phyloP scores from a whole-genome alignment of 2,888 invertebrate species.

The Eledona agricola region DNA sequence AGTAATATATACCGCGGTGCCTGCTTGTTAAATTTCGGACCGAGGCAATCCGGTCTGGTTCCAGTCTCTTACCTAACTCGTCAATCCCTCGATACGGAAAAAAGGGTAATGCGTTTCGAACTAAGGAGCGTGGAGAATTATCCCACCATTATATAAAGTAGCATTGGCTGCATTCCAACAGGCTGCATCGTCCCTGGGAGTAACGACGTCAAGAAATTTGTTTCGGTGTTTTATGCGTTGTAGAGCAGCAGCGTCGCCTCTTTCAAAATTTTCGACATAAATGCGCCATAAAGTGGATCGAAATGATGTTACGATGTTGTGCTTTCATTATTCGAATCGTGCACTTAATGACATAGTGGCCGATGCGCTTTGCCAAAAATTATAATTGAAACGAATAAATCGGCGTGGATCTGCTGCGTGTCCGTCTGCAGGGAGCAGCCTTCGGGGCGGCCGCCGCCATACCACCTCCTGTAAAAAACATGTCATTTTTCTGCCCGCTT shows the following conservation, averaged over 20 bases:
- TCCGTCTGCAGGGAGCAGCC: background rate
- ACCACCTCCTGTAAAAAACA: constrained; percentile 60
- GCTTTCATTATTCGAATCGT: constrained; percentile 36
- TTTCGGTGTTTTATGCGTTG: constrained; percentile 29
- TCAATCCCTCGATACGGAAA: no score
- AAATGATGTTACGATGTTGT: constrained; percentile 53
- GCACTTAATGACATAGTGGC: constrained; percentile 48
- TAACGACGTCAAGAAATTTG: no score
- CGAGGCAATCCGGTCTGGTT: no score
- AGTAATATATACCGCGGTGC: no score
- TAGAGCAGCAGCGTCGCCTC: constrained; percentile 25
- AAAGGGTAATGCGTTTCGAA: no score
- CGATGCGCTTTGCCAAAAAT: constrained; percentile 52
- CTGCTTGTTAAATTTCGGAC: no score
- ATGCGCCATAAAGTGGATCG: constrained; percentile 42
- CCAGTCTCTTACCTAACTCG: no score
- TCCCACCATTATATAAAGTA: constrained; percentile 53
- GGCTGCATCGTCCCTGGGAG: constrained; percentile 49
- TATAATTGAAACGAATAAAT: constrained; percentile 56
- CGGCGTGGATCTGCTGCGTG: constrained; percentile 2
- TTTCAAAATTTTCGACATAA: constrained; percentile 33
- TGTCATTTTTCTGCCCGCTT: constrained; percentile 63
- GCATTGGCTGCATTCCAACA: constrained; percentile 59
- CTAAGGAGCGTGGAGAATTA: constrained; percentile 52
- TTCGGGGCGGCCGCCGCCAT: constrained; percentile 48